phyloP scores from a whole-genome alignment of 2,888 invertebrate species.

The Drosophila mimetica region DNA sequence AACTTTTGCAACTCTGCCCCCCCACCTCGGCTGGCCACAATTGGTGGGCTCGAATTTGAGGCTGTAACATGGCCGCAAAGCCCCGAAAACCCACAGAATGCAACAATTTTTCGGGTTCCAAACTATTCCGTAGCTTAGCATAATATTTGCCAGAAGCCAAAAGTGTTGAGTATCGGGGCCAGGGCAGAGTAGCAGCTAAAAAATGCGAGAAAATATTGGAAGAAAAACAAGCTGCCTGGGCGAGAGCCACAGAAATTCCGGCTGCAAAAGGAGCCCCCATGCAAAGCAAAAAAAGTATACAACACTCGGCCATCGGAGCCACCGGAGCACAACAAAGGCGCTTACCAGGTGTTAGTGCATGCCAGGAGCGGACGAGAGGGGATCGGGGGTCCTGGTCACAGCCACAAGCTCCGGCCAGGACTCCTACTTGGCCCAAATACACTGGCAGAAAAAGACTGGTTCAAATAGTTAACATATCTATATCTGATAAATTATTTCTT shows the following conservation, averaged over 20 bases:
- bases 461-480: too few relatives aligned
- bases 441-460: neutral
- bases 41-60: constrained; percentile 47
- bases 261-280: constrained; percentile 18
- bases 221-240: constrained; percentile 32
- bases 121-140: constrained; percentile 31
- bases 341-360: constrained; percentile 62
- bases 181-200: constrained; percentile 19
- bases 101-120: constrained; percentile 23
- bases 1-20: constrained; percentile 54
- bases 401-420: constrained; percentile 54
- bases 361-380: constrained; percentile 7
- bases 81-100: constrained; percentile 28
- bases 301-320: constrained; percentile 54
- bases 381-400: constrained; percentile 20
- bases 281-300: constrained; percentile 59
- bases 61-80: constrained; percentile 31
- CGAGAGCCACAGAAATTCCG: constrained; percentile 59
- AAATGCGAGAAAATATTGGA: constrained; percentile 41
- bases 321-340: constrained; percentile 38
- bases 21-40: constrained; percentile 38
- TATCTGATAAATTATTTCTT: too few relatives aligned
- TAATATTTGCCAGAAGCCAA: constrained; percentile 33
- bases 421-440: neutral
- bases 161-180: constrained; percentile 39